A percentile compares a stretch with the other conserved stretches of the same genome.
phyloP scores from a whole-genome alignment of 2,113 vertebrate species.

The Machaerirhynchus nigripectus region DNA sequence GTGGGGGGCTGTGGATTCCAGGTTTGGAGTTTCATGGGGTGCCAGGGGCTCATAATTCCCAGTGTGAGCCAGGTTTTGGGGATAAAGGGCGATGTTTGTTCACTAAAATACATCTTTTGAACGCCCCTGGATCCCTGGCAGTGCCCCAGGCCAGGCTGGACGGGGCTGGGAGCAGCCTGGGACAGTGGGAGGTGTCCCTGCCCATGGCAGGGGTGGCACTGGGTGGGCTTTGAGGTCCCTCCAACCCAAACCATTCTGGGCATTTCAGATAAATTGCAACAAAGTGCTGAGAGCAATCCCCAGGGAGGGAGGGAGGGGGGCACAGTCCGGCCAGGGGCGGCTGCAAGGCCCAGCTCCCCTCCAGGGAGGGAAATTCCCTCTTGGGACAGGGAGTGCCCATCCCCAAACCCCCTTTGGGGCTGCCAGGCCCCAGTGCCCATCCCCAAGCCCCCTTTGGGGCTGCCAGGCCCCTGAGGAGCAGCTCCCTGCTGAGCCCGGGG shows the following conservation, averaged over 20 bases:
- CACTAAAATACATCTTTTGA: background rate
- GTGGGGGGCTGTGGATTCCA: background rate
- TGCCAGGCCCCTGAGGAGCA: background rate
- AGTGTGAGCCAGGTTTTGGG: background rate
- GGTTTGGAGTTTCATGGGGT: background rate
- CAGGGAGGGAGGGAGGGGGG: rapidly evolving
- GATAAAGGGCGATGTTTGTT: background rate
- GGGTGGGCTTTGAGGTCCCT: rapidly evolving
- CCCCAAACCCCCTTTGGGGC: no score
- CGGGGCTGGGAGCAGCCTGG: background rate
- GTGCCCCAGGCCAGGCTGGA: background rate
- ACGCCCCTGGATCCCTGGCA: background rate
- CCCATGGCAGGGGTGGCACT: background rate
- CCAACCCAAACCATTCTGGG: no score
- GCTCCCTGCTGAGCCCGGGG: background rate
- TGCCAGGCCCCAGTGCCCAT: rapidly evolving
- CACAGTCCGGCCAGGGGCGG: background rate
- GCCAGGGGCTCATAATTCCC: background rate
- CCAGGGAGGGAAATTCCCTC: no score
- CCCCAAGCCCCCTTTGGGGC: background rate
- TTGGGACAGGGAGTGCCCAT: background rate
- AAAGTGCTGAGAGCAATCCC: rapidly evolving
- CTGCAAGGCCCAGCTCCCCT: background rate
- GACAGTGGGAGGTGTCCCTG: background rate
- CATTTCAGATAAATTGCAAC: background rate